These are phyloP conservation scores for Agrotis clavis DNA, from an alignment of 2,888 invertebrate species.

Conservation along the genomic window DNA sequence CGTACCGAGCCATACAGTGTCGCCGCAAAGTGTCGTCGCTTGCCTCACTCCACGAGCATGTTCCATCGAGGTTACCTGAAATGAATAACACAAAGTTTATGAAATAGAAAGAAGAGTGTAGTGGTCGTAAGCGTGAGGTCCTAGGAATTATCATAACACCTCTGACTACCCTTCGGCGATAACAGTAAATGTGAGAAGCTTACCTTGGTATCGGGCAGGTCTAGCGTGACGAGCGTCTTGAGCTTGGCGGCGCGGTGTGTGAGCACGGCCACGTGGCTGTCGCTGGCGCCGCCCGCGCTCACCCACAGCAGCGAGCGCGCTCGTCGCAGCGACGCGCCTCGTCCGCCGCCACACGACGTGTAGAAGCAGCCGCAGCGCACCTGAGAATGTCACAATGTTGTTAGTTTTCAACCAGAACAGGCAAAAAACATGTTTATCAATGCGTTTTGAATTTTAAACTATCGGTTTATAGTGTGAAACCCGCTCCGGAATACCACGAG, in stretches of 20 bases:
- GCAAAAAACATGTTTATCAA: too few species aligned
- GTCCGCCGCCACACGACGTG: constrained; percentile 89
- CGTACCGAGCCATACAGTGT: constrained; percentile 98
- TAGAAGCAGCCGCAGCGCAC: constrained; percentile 98
- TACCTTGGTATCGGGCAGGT: constrained; percentile 95
- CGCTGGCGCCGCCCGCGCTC: constrained; percentile 95
- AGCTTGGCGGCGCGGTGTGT: constrained; percentile 94
- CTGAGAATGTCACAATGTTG: constrained; percentile 81
- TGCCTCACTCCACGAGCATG: constrained; percentile 94
- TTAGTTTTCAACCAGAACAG: too few species aligned
- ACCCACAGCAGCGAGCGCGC: constrained; percentile 97
- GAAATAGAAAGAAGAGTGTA: not conserved
- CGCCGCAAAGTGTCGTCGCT: constrained; percentile 89
- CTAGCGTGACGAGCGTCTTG: constrained; percentile 94
- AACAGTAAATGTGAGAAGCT: too few species aligned
- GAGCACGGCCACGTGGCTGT: constrained; percentile 95
- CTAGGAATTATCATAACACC: too few species aligned
- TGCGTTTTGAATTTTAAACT: not conserved
- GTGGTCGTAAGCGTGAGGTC: too few species aligned
- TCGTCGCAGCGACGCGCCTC: constrained; percentile 90
- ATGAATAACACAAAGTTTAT: constrained; percentile 5
- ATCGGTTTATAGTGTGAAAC: too few species aligned
- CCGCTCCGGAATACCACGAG: too few species aligned
- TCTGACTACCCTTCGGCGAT: too few species aligned
- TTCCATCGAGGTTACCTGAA: constrained; percentile 94